Base-by-base conservation (phyloP, 2,113 vertebrate genomes). In the Synodontis membranacea region DNA sequence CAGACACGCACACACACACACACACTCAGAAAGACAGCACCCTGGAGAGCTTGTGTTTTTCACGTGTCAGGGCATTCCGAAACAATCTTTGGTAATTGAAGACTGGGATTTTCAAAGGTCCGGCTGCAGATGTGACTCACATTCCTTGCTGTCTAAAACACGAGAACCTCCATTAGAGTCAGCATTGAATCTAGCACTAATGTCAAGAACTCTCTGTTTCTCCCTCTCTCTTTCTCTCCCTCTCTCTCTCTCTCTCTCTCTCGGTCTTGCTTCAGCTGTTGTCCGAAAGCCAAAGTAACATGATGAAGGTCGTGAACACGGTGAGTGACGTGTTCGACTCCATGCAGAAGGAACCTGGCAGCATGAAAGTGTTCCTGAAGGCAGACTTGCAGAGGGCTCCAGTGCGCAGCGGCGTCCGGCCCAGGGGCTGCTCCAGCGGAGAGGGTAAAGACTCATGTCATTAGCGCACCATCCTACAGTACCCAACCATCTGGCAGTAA, bases 251-350 rank as follows among this genome's bases (percentile, higher is more conserved):
- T 62, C 1, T 62, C 7, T n/a, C 9, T 62, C 25, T 62, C 8
- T 84, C 64, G 14, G 39, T 60, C 28, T 84, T 50, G 31, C 39
- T 37, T 1, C 93, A 99, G 98, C 93, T 97, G 82, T 91, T 98
- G 70, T 96, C 97, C 0, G 97, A 98, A 89, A 96, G 94, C 84
- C 97, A 97, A 86, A 94, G 93, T 70, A 96, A 95, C 91, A 93
- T 97, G 94, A 92, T 94, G 9, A 96, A 96, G 89, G 88, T 98
- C 87, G 93, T 95, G 84, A 96, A 93, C 89, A 96, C 95, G 0
- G 95, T 98, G 89, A 95, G 95, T 0, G 97, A 98, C 0, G 92
- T 97, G 23, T 94, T 99, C 62, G 94, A 95, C 54, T 92, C 93
- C 50, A 94, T 99, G 89, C 96, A 97, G 93, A 96, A 91, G 92